A percentile compares a stretch with the other conserved stretches of the same genome.
These are phyloP conservation scores for Scomber colias DNA, from an alignment of 2,113 vertebrate genomes.

Conservation along the genomic window DNA sequence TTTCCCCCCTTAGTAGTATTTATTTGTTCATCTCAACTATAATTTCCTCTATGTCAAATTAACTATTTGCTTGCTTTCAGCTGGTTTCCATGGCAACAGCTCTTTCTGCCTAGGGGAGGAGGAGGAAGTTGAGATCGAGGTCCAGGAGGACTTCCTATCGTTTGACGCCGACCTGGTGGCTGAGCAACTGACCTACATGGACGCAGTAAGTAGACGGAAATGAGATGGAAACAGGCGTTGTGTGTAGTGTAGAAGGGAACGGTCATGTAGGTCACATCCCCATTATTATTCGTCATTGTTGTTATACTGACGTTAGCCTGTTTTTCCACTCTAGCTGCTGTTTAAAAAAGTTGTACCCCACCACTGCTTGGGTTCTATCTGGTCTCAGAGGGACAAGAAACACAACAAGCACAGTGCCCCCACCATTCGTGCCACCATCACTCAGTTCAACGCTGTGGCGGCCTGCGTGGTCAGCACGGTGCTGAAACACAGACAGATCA, in stretches of 20 bases:
- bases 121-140: constrained; percentile 85
- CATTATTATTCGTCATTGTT: not conserved
- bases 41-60: not conserved
- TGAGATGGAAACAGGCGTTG: not conserved
- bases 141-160: constrained; percentile 88
- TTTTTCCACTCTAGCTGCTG: constrained; percentile 83
- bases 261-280: not conserved
- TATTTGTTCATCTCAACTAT: not conserved
- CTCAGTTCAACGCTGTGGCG: constrained; percentile 94
- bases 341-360: constrained; percentile 96
- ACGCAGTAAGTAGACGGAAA: constrained; percentile 86
- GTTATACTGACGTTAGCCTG: constrained; percentile 11
- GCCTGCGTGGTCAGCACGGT: constrained; percentile 93
- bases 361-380: constrained; percentile 95
- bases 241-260: not conserved
- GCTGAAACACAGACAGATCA: constrained; percentile 87
- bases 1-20: too few relatives aligned
- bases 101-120: constrained; percentile 86
- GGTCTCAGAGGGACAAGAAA: constrained; percentile 94
- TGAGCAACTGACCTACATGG: constrained; percentile 97
- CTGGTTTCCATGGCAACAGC: constrained; percentile 81
- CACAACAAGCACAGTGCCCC: constrained; percentile 91
- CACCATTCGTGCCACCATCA: constrained; percentile 93
- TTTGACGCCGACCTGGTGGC: constrained; percentile 92
- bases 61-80: constrained; percentile 72